Evolutionary conservation across 1,140 invertebrate species (phyloP), one percentile per base, ranked within the genome.

Genomic region (Anastrepha obliqua): DNA sequence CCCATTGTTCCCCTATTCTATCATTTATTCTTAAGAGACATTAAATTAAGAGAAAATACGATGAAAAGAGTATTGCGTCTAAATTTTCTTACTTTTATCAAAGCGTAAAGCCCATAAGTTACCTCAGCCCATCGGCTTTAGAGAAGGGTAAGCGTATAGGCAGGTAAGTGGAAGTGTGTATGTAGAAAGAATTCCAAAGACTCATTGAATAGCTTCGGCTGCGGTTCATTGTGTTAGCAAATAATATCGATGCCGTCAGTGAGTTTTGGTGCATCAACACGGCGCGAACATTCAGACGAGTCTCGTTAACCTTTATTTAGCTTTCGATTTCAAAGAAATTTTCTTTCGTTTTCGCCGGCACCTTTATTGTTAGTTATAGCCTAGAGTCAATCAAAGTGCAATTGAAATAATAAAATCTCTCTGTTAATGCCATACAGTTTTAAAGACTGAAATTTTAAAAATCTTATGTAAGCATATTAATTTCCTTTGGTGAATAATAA

Each of bases 231-330:
- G 74, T 81, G n/a, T 55, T 58, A 17, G 47, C 74, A 51, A 9
- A 81, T 81, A 42, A 20, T 55, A 81, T 81, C 44, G 74, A 20
- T 20, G 74, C n/a, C 9, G 44, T 29, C 74, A 81, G 74, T 81
- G n/a, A 81, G 47, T 81, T 81, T 81, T 55, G 74, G 74, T 42
- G 47, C 74, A 81, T 47, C 74, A 81, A 81, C 47, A 44, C 47
- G 47, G 44, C 47, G 74, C 74, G 74, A 58, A 47, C 74, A 81
- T 81, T 58, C 11, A 17, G n/a, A n/a, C 8, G 7, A 81, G 17
- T 81, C 5, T 55, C 17, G 11, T 81, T 9, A 81, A 29, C 74
- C 44, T 74, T 74, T 47, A 74, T 51, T 81, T n/a, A 44, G n/a
- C 47, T 81, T 55, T 81, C 74, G n/a, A 70, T 74, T 74, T 44